A percentile compares a stretch with the other conserved stretches of the same genome.
Evolutionary conservation across 92 coral and sea anemone species (phyloP).

Genomic region (Pocillopora meandrina): DNA sequence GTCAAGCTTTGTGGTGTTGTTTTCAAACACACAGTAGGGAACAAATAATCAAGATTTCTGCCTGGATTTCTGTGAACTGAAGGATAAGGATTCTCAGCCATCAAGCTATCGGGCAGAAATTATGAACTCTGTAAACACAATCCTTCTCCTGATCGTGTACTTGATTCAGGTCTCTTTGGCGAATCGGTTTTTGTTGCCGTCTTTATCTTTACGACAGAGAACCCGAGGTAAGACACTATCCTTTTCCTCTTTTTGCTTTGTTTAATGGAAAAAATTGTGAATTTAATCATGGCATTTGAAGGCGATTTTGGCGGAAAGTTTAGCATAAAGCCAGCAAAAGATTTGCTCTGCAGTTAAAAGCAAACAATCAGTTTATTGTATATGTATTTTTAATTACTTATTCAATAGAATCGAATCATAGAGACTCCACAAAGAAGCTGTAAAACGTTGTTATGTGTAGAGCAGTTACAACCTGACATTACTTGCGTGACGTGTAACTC

Average conservation of each 20-base stretch:
- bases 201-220: background rate
- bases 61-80: background rate
- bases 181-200: background rate
- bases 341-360: too few species aligned
- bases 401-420: too few species aligned
- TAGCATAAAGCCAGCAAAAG: too few species aligned
- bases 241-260: too few species aligned
- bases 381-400: too few species aligned
- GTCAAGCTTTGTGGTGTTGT: background rate
- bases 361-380: too few species aligned
- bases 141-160: background rate
- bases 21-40: background rate
- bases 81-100: background rate
- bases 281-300: background rate
- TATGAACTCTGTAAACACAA: constrained; percentile 3
- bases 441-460: too few species aligned
- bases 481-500: too few species aligned
- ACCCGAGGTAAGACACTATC: constrained; percentile 4
- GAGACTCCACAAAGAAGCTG: too few species aligned
- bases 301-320: too few species aligned
- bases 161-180: constrained; percentile 16
- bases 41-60: background rate
- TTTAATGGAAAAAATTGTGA: background rate
- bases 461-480: too few species aligned
- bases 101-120: background rate